Evolutionary conservation across 2,113 vertebrate genomes (phyloP).

Genomic region (Triplophysa rosa): DNA sequence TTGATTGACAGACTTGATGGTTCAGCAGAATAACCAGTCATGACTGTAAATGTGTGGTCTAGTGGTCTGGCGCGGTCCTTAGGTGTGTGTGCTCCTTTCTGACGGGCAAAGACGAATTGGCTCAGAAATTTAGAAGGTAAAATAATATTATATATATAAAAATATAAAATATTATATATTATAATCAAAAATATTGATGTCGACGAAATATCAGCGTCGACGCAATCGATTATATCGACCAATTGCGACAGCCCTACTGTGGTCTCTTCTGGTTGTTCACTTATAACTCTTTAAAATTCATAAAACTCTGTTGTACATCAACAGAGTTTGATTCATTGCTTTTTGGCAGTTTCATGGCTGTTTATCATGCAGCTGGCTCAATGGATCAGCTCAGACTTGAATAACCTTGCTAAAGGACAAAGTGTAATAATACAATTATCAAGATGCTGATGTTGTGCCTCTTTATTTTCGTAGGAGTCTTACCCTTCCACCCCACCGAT

Average conservation of each 20-base stretch:
- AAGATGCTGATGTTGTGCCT: constrained; percentile 23
- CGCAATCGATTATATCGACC: no score
- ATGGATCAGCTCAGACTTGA: background rate
- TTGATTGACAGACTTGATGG: no score
- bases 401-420: constrained; percentile 19
- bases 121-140: no score
- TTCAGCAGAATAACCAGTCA: no score
- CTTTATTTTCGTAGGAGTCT: constrained; percentile 80
- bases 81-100: no score
- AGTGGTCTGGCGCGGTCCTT: no score
- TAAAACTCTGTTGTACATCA: background rate
- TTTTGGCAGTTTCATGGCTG: constrained; percentile 9
- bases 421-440: background rate
- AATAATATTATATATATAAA: no score
- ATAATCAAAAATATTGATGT: no score
- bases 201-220: no score
- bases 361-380: background rate
- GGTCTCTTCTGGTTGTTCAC: background rate
- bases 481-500: constrained; percentile 95
- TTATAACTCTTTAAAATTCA: background rate
- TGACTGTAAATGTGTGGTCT: no score
- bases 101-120: no score
- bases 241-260: background rate
- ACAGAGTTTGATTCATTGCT: constrained; percentile 11
- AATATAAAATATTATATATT: no score